phyloP scores from a whole-genome alignment of 2,888 invertebrate species.

The Laspeyria flexula region DNA sequence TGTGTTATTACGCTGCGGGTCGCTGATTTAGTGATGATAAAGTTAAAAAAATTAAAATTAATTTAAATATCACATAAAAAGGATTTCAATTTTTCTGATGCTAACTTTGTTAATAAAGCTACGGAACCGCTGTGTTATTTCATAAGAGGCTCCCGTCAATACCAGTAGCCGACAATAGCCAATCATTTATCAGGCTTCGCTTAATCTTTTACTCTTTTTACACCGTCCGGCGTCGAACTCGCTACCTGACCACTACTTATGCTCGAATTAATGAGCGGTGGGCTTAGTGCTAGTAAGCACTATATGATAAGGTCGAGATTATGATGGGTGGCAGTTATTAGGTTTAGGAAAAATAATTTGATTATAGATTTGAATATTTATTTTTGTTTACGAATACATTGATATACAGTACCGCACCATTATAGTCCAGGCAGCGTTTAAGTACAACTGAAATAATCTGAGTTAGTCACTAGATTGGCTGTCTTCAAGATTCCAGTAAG shows the following conservation, averaged over 20 bases:
- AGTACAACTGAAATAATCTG: too few relatives aligned
- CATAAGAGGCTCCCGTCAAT: slow-evolving; percentile 36
- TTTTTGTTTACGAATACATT: not conserved
- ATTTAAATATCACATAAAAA: too few relatives aligned
- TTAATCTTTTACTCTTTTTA: slow-evolving; percentile 43
- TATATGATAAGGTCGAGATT: slow-evolving; percentile 40
- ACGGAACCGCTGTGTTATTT: slow-evolving; percentile 31
- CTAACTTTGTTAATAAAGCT: not conserved
- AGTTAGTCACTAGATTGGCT: too few relatives aligned
- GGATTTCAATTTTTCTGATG: too few relatives aligned
- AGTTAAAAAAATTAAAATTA: too few relatives aligned
- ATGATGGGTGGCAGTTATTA: slow-evolving; percentile 41
- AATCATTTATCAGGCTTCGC: slow-evolving; percentile 57
- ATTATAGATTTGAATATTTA: not conserved
- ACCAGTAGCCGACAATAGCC: slow-evolving; percentile 56
- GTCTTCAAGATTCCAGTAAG: too few relatives aligned
- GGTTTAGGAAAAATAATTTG: slow-evolving; percentile 8
- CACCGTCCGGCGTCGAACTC: slow-evolving; percentile 41
- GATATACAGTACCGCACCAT: too few relatives aligned
- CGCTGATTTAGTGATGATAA: too few relatives aligned
- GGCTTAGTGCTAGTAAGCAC: slow-evolving; percentile 37
- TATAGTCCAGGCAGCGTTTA: too few relatives aligned
- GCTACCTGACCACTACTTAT: slow-evolving; percentile 54
- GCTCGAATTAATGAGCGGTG: slow-evolving; percentile 46
- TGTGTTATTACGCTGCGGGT: too few relatives aligned